Base-by-base conservation (phyloP, 1,140 invertebrate genomes). In the Amyelois transitella region DNA sequence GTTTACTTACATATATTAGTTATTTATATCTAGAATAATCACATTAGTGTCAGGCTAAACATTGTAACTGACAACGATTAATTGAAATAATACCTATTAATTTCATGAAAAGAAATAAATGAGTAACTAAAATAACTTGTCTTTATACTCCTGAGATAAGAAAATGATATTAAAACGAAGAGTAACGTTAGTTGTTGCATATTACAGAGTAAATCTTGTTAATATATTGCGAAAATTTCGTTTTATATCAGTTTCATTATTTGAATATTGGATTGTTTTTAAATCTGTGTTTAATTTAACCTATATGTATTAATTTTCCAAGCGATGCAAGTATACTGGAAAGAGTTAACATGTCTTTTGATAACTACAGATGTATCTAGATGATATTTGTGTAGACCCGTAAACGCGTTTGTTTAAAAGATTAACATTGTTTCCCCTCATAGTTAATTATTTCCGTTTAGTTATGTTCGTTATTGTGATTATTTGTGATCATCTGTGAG, bases 401-500 rank as follows among this genome's bases (percentile, higher is more conserved):
- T 77, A 75, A 73, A 75, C 66, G 72, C 71, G 69, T 75, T 75
- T 75, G 60, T 64, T 70, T 82, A 75, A 62, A 53, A 69, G 58
- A 71, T 62, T 66, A 59, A 69, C 6, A 69, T 69, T 69, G 69
- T 81, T 82, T 62, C 69, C 79, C 75, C 73, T 66, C 66, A 77
- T 76, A 83, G 81, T 83, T 60, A 38, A 78, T 67, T 72, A 63
- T 78, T 82, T 81, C 69, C 77, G 72, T 88, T 88, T 56, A 77
- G 74, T 86, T 76, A 64, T 74, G 74, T 83, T 81, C 64, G 69
- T 83, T 87, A 75, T n/a, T 80, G 63, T 81, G 68, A 81, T 81
- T 82, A 83, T 83, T 87, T 88, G 77, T 88, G 71, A 82, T 77
- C 78, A 86, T 85, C 75, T 88, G 82, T 88, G 85, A 88, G 85